Conservation (phyloP, 2,888 invertebrate genomes). For the Andrena minutula region DNA sequence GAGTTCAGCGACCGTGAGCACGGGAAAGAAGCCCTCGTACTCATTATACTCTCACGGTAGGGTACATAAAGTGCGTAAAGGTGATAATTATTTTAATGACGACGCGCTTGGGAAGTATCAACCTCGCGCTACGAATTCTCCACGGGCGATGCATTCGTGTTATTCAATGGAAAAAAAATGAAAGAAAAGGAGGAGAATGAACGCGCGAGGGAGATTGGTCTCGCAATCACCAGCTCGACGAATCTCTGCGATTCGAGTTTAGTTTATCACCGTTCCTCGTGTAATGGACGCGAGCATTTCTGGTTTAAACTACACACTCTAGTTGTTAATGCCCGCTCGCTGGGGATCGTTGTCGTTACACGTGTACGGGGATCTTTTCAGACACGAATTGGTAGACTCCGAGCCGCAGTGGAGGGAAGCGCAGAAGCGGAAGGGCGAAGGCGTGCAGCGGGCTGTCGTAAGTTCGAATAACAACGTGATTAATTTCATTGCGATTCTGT, state of each 20-base stretch:
- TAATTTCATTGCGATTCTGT: neutral
- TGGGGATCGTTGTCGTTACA: slow-evolving; percentile 11
- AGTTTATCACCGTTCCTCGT: slow-evolving; percentile 9
- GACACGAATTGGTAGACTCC: slow-evolving; percentile 92
- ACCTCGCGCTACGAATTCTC: slow-evolving; percentile 41
- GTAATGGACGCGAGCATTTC: neutral
- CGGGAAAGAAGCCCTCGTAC: slow-evolving; percentile 55
- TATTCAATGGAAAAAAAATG: slow-evolving; percentile 35
- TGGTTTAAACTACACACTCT: slow-evolving; percentile 17
- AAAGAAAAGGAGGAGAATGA: slow-evolving; percentile 18
- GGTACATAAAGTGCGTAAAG: slow-evolving; percentile 62
- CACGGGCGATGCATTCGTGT: slow-evolving; percentile 13
- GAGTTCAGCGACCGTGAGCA: slow-evolving; percentile 59
- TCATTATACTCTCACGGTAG: slow-evolving; percentile 69
- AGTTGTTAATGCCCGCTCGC: slow-evolving; percentile 11
- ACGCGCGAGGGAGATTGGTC: slow-evolving; percentile 3
- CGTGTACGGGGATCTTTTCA: slow-evolving; percentile 61
- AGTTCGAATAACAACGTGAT: slow-evolving; percentile 63
- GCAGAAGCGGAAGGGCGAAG: slow-evolving; percentile 90
- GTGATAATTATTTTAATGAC: slow-evolving; percentile 71
- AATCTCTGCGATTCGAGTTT: slow-evolving; percentile 25
- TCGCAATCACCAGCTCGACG: slow-evolving; percentile 15
- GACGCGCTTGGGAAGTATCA: slow-evolving; percentile 52
- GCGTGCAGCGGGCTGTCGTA: slow-evolving; percentile 84
- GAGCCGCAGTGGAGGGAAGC: slow-evolving; percentile 96